Conservation (phyloP, 2,888 invertebrate species). For the Pheosia tremula region DNA sequence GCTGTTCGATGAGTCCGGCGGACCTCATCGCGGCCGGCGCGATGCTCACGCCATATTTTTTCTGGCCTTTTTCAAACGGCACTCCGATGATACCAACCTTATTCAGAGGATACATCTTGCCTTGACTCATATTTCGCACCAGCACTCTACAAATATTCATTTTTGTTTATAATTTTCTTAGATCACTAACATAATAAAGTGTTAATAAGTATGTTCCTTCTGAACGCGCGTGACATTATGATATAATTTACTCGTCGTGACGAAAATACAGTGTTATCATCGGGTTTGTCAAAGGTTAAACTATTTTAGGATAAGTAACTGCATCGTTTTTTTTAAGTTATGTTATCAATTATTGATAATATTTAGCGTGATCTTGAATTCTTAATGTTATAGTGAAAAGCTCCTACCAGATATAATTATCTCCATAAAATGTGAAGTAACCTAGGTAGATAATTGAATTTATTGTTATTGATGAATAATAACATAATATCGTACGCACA, state of each 20-base stretch:
- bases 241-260: slow-evolving; percentile 39
- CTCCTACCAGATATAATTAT: too few relatives aligned
- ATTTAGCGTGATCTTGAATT: slow-evolving; percentile 2
- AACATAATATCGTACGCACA: too few relatives aligned
- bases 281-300: slow-evolving; percentile 50
- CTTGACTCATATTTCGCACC: slow-evolving; percentile 64
- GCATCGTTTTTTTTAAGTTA: slow-evolving; percentile 24
- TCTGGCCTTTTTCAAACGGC: slow-evolving; percentile 91
- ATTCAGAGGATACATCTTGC: slow-evolving; percentile 57
- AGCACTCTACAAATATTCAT: slow-evolving; percentile 70
- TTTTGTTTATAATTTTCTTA: slow-evolving; percentile 37
- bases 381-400: neutral
- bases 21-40: slow-evolving; percentile 88
- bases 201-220: neutral
- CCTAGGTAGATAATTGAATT: too few relatives aligned
- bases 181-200: slow-evolving; percentile 29
- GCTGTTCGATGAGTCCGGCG: slow-evolving; percentile 85
- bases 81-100: slow-evolving; percentile 91
- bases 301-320: slow-evolving; percentile 17
- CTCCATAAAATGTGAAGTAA: too few relatives aligned
- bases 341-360: slow-evolving; percentile 27
- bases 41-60: slow-evolving; percentile 88
- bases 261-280: slow-evolving; percentile 48
- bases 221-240: slow-evolving; percentile 35
- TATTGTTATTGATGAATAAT: too few relatives aligned